Evolutionary conservation across 1,140 invertebrate genomes (phyloP), one percentile per base, ranked within the genome.

Genomic region (Drosophila serrata): DNA sequence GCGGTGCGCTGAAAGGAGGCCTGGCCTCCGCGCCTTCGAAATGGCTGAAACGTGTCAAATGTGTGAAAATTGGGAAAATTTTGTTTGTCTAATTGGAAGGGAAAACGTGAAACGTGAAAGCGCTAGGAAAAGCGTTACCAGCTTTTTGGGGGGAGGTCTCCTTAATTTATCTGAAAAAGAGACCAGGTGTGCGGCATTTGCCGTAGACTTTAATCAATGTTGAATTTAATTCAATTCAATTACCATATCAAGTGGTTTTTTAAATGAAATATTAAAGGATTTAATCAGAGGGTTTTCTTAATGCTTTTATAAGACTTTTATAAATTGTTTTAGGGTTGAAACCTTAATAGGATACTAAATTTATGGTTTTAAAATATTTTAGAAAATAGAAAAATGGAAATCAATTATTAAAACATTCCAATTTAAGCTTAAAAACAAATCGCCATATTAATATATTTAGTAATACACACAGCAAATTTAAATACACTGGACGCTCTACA

Each of bases 31-130:
- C 51, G 51, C 19, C 33, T 55, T 55, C 37, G n/a, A 84, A 84
- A 87, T 87, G 67, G 72, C 63, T 79, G 27, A 67, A 84, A 87
- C 82, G 82, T 87, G 82, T 84, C 80, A 80, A 87, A 88, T 88
- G 80, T 74, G 84, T 88, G 70, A 79, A 87, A 88, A 87, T 87
- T 82, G 65, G 79, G 33, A 42, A 79, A 87, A 87, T 82, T 82
- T 86, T 76, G 84, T 80, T 79, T 79, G 65, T 68, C 77, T 86
- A 86, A 86, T 86, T 86, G 84, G 75, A 33, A 29, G 63, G 74
- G 22, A 35, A 53, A 58, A 46, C 13, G 45, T 37, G 46, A 11
- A 37, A 24, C 51, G 51, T 24, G 33, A n/a, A n/a, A 67, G 39
- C 12, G 45, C 29, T 31, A 49, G 67, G 45, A 37, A 27, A 31